Evolutionary conservation across 2,797 vertebrate genomes (phyloP).

Genomic region (Scolopax bukidnonensis): DNA sequence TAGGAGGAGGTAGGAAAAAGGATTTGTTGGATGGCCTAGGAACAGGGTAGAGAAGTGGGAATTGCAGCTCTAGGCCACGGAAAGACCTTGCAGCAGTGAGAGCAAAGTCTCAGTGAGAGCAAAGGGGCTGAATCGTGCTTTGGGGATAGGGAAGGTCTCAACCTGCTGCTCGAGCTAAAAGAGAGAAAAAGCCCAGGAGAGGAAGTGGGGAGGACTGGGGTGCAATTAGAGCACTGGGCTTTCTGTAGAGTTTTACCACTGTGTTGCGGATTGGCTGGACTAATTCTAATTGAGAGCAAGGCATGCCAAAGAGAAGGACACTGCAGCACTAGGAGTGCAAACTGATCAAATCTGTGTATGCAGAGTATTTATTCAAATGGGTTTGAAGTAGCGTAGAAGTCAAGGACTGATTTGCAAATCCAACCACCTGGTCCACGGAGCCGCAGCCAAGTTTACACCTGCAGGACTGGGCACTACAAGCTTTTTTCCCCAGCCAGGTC

Average conservation of each 20-base stretch:
- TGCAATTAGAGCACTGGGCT: neutral
- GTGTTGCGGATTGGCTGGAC: neutral
- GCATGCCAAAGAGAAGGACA: conserved; percentile 23
- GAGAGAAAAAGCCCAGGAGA: neutral
- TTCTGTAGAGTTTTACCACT: neutral
- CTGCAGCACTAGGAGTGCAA: conserved; percentile 20
- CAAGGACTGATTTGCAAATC: conserved; percentile 20
- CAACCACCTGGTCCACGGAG: conserved; percentile 14
- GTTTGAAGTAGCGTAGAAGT: conserved; percentile 7
- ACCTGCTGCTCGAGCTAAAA: neutral
- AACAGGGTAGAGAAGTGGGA: accelerated
- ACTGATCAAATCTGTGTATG: conserved; percentile 10
- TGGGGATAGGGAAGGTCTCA: neutral
- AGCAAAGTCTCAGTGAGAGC: neutral
- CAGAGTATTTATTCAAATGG: conserved; percentile 41
- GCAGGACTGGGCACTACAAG: neutral
- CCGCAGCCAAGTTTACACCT: neutral
- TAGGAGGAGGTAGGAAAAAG: neutral
- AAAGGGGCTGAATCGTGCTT: neutral
- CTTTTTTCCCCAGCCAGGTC: neutral
- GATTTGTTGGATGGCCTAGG: neutral
- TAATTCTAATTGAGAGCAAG: neutral
- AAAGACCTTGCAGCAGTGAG: neutral
- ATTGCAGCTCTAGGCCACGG: neutral
- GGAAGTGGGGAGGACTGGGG: neutral